These are phyloP conservation scores for Porphyrio hochstetteri DNA, from an alignment of 2,113 vertebrate genomes.

Conservation along the genomic window DNA sequence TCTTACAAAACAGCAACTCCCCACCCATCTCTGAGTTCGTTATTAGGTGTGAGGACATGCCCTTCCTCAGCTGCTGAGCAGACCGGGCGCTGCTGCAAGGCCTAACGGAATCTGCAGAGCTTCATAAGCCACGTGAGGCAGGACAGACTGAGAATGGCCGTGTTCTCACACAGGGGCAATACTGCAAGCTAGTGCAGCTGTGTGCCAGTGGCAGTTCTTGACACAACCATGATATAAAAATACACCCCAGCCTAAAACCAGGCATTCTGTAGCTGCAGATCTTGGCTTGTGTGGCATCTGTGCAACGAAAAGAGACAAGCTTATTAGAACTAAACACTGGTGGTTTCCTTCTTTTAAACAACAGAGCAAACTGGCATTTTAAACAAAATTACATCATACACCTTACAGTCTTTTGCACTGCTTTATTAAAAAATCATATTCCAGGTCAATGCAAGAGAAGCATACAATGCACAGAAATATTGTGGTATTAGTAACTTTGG, in stretches of 20 bases:
- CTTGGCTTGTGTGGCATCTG: conserved; percentile 58
- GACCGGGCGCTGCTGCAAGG: not conserved
- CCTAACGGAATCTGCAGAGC: not conserved
- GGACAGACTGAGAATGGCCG: not conserved
- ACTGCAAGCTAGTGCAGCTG: not conserved
- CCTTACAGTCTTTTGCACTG: not conserved
- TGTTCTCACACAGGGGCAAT: not conserved
- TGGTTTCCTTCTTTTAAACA: not conserved
- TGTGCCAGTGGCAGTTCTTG: conserved; percentile 22
- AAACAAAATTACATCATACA: conserved; percentile 60
- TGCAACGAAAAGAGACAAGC: conserved; percentile 49
- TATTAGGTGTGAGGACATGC: not conserved
- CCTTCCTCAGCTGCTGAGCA: not conserved
- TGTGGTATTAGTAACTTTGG: not conserved
- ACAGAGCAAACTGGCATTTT: not conserved
- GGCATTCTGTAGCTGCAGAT: conserved; percentile 47
- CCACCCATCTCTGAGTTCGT: not conserved
- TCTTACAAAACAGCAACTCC: not conserved
- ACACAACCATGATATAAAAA: not conserved
- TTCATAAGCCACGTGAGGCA: not conserved
- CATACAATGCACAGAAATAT: conserved; percentile 6
- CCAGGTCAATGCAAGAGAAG: conserved; percentile 36
- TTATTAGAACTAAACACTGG: conserved; percentile 45
- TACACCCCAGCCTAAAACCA: conserved; percentile 52
- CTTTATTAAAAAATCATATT: conserved; percentile 55